These are phyloP conservation scores for Ctenochaetus hawaiiensis DNA, from an alignment of 2,797 vertebrate species.

Conservation along the genomic window DNA sequence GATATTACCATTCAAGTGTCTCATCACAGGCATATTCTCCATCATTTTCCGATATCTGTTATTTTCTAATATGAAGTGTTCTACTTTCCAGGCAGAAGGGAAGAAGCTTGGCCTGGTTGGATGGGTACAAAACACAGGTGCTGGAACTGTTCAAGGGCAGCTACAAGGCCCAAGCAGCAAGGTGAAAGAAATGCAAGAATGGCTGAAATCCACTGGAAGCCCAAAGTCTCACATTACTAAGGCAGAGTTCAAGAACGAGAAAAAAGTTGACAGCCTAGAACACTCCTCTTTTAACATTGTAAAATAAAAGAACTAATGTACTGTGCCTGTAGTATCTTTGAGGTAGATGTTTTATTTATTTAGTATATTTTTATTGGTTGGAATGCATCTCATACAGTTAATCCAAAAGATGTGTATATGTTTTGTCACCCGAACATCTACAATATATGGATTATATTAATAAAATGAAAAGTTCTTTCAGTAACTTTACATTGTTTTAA, in stretches of 20 bases:
- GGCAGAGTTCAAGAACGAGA: slow-evolving; percentile 92
- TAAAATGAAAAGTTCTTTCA: slow-evolving; percentile 43
- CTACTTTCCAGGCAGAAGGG: slow-evolving; percentile 87
- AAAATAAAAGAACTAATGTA: slow-evolving; percentile 60
- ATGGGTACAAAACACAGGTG: slow-evolving; percentile 93
- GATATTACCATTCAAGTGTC: neutral
- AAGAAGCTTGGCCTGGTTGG: slow-evolving; percentile 92
- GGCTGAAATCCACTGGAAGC: slow-evolving; percentile 92
- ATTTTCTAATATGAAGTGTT: neutral
- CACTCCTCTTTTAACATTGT: slow-evolving; percentile 88
- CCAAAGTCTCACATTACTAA: slow-evolving; percentile 90
- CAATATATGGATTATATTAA: slow-evolving; percentile 24
- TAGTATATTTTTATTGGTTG: slow-evolving; percentile 39
- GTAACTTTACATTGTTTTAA: slow-evolving; percentile 8
- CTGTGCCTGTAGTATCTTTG: slow-evolving; percentile 39
- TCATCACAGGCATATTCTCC: neutral
- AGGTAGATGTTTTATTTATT: slow-evolving; percentile 68
- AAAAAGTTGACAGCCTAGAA: slow-evolving; percentile 83
- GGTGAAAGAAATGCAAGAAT: slow-evolving; percentile 91
- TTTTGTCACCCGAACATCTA: slow-evolving; percentile 26
- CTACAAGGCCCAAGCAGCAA: slow-evolving; percentile 87
- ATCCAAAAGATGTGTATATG: slow-evolving; percentile 14
- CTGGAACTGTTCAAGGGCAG: slow-evolving; percentile 92
- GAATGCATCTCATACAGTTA: slow-evolving; percentile 3
- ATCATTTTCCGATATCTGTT: neutral